Conservation (phyloP, 2,113 vertebrate genomes). For the Rhinolophus sinicus region DNA sequence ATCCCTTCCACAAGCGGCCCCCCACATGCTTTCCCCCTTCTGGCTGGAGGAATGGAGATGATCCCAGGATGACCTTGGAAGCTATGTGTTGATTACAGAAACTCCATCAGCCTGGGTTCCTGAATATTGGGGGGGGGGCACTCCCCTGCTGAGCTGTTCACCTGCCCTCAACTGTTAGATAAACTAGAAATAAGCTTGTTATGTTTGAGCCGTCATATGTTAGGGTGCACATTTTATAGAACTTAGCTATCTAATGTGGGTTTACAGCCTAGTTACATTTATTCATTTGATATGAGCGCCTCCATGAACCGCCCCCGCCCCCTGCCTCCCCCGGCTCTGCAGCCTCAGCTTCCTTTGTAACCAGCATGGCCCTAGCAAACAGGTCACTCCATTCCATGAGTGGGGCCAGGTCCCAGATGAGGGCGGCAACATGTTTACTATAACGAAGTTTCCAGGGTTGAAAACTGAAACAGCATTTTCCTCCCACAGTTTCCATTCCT, state of each 20-base stretch:
- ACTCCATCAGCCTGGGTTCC: neutral
- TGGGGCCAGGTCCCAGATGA: neutral
- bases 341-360: neutral
- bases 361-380: neutral
- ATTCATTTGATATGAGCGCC: neutral
- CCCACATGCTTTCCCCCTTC: neutral
- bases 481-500: conserved; percentile 24
- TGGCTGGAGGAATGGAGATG: neutral
- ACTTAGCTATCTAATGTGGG: neutral
- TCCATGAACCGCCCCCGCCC: rapidly evolving
- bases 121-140: neutral
- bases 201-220: neutral
- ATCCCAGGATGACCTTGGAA: neutral
- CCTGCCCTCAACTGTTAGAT: neutral
- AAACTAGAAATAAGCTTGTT: neutral
- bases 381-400: no score
- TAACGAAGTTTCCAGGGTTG: neutral
- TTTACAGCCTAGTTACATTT: neutral
- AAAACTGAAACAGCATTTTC: neutral
- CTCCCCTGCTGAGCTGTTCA: neutral
- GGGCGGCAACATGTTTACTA: neutral
- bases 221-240: neutral
- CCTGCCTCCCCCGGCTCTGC: neutral
- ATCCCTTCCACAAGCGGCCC: no score
- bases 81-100: neutral